Base-by-base conservation (phyloP, 2,797 vertebrate genomes). In the Clarias fuscus region DNA sequence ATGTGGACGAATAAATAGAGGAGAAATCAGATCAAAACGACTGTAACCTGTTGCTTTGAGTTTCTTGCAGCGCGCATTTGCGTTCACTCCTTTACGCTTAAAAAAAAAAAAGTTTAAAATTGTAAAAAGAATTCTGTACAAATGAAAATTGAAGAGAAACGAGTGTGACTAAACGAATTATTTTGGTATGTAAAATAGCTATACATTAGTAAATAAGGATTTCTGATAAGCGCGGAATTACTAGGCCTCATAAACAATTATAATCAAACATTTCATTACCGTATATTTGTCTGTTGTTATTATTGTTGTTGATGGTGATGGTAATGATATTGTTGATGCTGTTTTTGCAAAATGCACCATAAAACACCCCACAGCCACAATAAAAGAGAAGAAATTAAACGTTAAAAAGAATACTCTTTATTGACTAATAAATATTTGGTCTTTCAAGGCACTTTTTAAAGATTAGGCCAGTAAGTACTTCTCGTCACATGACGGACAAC, bases 381-480 rank as follows among this genome's bases (percentile, higher is more conserved):
- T 43, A 48, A 80, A 68, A 59, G 62, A 84, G 68, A 83, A 30
- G 24, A n/a, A 18, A 30, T 72, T 86, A 59, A 76, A 86, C n/a
- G 85, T 90, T 86, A 64, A 84, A 90, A 90, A 89, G 85, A 88
- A 90, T 89, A 88, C 43, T 85, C 88, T 90, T 91, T 89, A 88
- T 91, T 88, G 83, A 90, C 90, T 91, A 91, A 92, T 90, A 91
- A 90, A 91, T 91, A 91, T 90, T 92, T 92, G 91, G 86, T 93
- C 90, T 91, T 92, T 90, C 83, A 94, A 96, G 95, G 95, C 95
- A 95, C 94, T 93, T 90, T 92, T 24, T 58, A 78, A 84, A 87
- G 86, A 88, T 88, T 86, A 90, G 90, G 90, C 90, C 88, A 91
- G 90, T 95, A 95, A 95, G 94, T 94, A 95, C 94, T 94, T 93